phyloP scores from a whole-genome alignment of 2,888 invertebrate species.

The Drosophila atripex region DNA sequence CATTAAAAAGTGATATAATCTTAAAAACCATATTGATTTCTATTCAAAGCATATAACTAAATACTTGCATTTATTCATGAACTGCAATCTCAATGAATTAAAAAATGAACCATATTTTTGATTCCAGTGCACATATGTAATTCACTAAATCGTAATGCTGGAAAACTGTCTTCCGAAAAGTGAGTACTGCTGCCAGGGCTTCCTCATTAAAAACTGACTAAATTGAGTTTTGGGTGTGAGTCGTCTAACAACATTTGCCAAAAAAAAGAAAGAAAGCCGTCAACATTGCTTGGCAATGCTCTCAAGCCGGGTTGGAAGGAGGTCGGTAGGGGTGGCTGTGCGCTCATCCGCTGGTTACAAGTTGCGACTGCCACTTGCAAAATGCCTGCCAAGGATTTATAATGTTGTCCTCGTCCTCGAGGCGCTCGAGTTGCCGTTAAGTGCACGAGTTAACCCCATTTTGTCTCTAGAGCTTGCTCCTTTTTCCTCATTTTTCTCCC shows the following conservation, averaged over 20 bases:
- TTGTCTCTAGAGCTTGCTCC: slow-evolving; percentile 41
- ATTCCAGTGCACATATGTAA: slow-evolving; percentile 10
- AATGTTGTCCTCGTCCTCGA: slow-evolving; percentile 74
- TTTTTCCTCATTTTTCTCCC: neutral
- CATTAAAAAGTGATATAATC: neutral
- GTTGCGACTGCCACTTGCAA: slow-evolving; percentile 72
- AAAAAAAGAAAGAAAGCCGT: slow-evolving; percentile 46
- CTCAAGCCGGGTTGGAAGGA: slow-evolving; percentile 32
- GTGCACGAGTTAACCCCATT: slow-evolving; percentile 77
- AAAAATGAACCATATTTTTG: neutral
- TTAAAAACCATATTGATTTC: neutral
- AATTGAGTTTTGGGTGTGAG: slow-evolving; percentile 63
- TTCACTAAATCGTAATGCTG: slow-evolving; percentile 1
- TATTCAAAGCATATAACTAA: no score
- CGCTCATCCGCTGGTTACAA: slow-evolving; percentile 40
- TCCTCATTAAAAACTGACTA: slow-evolving; percentile 74
- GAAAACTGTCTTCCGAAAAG: neutral
- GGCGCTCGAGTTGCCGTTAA: slow-evolving; percentile 66
- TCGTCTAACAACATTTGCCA: slow-evolving; percentile 28
- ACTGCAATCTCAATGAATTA: no score
- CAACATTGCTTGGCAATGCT: slow-evolving; percentile 48
- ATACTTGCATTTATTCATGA: neutral
- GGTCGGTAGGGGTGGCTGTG: neutral
- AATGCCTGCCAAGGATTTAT: slow-evolving; percentile 75
- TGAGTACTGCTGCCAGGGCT: slow-evolving; percentile 50